Percentiles rank a stretch among this genome's conserved stretches.
These are phyloP conservation scores for Phenganax marumi DNA, from an alignment of 92 coral and sea anemone species.

Conservation along the genomic window DNA sequence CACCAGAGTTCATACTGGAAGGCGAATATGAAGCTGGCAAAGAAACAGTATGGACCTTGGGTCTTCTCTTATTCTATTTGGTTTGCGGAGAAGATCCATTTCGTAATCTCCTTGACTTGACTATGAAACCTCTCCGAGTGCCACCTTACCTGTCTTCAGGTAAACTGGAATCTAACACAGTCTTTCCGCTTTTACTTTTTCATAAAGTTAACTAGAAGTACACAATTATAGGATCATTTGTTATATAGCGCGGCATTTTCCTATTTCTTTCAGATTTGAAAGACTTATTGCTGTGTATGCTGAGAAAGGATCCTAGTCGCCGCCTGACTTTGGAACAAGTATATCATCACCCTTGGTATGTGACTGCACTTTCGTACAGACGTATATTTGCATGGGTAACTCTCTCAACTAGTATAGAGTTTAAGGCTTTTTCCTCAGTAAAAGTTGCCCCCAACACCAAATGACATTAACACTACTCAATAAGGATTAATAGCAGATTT, in stretches of 20 bases:
- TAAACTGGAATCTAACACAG: not conserved
- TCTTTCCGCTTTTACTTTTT: not conserved
- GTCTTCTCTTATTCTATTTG: slow-evolving; percentile 14
- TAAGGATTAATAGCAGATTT: too few species aligned
- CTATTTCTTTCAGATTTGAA: slow-evolving; percentile 13
- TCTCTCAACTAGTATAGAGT: too few species aligned
- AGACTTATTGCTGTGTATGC: slow-evolving; percentile 30
- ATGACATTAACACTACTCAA: not conserved
- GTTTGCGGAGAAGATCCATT: slow-evolving; percentile 27
- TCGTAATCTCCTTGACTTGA: not conserved
- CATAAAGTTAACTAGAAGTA: too few species aligned
- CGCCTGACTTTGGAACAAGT: slow-evolving; percentile 38
- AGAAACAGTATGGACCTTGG: slow-evolving; percentile 38
- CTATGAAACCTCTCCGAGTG: slow-evolving; percentile 15
- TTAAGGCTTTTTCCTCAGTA: too few species aligned
- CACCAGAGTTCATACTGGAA: slow-evolving; percentile 22
- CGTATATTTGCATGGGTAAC: too few species aligned
- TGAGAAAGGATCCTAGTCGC: slow-evolving; percentile 21
- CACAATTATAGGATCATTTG: too few species aligned
- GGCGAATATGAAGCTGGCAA: slow-evolving; percentile 31
- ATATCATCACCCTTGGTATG: slow-evolving; percentile 29
- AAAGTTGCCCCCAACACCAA: too few species aligned
- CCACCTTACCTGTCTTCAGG: slow-evolving; percentile 25
- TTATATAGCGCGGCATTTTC: too few species aligned
- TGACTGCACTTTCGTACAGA: not conserved